Evolutionary conservation across 92 coral and sea anemone species (phyloP).

Genomic region (Virgularia gustaviana): DNA sequence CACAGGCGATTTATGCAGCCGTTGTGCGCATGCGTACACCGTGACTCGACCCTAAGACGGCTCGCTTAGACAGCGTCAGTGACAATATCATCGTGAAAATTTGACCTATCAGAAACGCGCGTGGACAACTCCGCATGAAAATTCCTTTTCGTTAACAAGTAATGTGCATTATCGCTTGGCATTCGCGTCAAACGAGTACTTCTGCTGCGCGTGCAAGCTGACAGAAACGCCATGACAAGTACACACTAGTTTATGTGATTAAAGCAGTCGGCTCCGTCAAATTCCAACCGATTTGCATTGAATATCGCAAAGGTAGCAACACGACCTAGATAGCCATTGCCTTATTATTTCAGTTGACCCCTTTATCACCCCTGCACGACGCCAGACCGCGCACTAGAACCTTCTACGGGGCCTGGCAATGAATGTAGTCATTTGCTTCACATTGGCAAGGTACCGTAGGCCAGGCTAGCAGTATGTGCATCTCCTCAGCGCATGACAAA

Average conservation of each 20-base stretch:
- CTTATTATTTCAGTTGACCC: background rate
- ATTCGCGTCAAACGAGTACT: background rate
- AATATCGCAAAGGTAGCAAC: background rate
- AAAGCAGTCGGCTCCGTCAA: background rate
- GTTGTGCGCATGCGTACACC: conserved; percentile 11
- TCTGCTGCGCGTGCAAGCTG: background rate
- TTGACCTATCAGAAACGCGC: background rate
- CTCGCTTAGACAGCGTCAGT: too few relatives aligned
- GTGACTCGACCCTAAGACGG: background rate
- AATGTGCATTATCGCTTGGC: background rate
- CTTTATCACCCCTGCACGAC: conserved; percentile 8
- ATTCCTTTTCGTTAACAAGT: background rate
- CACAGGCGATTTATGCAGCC: conserved; percentile 36
- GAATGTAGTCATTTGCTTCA: background rate
- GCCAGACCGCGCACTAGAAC: background rate
- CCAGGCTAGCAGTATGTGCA: background rate
- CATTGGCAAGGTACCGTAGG: background rate
- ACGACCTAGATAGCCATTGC: background rate
- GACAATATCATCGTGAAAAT: too few relatives aligned
- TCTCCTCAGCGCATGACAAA: background rate
- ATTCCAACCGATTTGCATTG: background rate
- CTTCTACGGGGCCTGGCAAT: background rate
- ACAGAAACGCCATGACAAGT: background rate
- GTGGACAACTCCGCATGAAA: background rate
- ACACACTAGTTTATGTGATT: background rate